These are phyloP conservation scores for Centropus bengalensis DNA, from an alignment of 2,113 vertebrate species.

Conservation along the genomic window DNA sequence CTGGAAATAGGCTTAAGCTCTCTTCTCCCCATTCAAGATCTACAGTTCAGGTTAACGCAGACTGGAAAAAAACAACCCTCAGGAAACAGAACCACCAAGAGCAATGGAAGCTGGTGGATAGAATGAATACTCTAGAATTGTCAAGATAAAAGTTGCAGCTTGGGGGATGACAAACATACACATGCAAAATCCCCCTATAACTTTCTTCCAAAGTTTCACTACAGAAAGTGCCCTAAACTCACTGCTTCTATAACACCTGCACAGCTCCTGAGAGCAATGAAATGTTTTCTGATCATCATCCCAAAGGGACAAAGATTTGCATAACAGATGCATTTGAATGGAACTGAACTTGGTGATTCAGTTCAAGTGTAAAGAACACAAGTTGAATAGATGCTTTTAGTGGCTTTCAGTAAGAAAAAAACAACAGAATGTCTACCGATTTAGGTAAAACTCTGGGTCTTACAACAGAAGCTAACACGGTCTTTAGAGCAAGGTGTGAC, in stretches of 20 bases:
- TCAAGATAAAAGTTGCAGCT: background rate
- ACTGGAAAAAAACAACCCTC: background rate
- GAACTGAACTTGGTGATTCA: background rate
- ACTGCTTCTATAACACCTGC: background rate
- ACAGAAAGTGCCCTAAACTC: background rate
- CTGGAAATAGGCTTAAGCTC: background rate
- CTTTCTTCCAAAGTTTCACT: background rate
- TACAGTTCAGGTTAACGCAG: background rate
- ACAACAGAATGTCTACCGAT: no score
- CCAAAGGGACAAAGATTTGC: background rate
- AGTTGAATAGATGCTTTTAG: background rate
- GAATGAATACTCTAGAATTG: background rate
- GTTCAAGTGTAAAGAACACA: background rate
- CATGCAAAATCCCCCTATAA: background rate
- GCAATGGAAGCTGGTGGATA: background rate
- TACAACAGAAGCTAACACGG: rapidly evolving
- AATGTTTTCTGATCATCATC: background rate
- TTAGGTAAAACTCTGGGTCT: background rate
- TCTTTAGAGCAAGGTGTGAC: background rate
- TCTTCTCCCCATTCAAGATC: background rate
- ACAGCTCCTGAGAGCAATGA: background rate
- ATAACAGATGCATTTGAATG: background rate
- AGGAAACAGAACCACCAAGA: background rate
- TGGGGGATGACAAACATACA: background rate
- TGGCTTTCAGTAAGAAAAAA: background rate